Percentiles rank a stretch among this genome's conserved stretches.
These are phyloP conservation scores for Falco columbarius DNA, from an alignment of 2,797 vertebrate species.

Conservation along the genomic window DNA sequence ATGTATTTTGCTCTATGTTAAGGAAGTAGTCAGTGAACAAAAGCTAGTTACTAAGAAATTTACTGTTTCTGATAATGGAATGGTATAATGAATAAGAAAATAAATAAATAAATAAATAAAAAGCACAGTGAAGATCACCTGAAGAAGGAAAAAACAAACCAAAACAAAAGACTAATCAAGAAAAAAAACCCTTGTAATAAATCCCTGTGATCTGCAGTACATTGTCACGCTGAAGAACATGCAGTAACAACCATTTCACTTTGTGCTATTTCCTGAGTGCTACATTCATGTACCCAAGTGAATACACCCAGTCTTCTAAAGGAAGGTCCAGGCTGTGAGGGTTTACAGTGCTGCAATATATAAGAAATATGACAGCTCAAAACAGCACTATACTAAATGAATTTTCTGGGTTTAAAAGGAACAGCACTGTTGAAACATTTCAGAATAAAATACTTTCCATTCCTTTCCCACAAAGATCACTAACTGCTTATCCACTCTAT, in stretches of 20 bases:
- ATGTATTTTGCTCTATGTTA: background rate
- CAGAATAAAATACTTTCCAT: background rate
- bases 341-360: conserved; percentile 13
- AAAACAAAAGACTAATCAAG: background rate
- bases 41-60: background rate
- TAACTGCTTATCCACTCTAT: background rate
- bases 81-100: background rate
- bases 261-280: background rate
- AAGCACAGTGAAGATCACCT: background rate
- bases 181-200: background rate
- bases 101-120: background rate
- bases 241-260: background rate
- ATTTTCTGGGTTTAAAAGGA: background rate
- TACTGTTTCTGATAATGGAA: background rate
- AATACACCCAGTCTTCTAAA: background rate
- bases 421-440: conserved; percentile 2
- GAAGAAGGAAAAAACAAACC: background rate
- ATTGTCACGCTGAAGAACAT: background rate
- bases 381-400: background rate
- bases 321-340: background rate
- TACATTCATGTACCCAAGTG: background rate
- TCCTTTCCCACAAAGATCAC: conserved; percentile 10
- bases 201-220: background rate
- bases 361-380: background rate
- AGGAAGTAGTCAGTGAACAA: background rate